Conservation (phyloP, 1,140 invertebrate genomes). For the Zaprionus tsacasi region DNA sequence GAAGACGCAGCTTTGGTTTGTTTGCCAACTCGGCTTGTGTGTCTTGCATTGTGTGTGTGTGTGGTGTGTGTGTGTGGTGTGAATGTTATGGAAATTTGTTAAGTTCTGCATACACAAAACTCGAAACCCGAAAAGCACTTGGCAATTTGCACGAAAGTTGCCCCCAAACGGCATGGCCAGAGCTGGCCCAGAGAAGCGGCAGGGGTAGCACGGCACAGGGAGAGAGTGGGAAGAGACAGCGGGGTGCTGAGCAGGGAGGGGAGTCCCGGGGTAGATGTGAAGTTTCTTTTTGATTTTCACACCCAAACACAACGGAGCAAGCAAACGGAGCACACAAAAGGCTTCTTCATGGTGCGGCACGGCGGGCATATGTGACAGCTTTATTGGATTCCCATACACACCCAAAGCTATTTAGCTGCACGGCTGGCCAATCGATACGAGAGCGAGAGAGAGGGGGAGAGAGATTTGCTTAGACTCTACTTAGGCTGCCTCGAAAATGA, state of each 20-base stretch:
- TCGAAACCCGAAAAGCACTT: conserved; percentile 61
- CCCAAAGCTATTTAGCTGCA: conserved; percentile 67
- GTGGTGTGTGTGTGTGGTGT: conserved; percentile 55
- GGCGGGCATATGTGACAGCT: conserved; percentile 70
- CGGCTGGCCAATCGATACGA: conserved; percentile 45
- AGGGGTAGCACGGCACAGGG: neutral
- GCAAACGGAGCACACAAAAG: conserved; percentile 45
- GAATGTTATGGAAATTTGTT: conserved; percentile 82
- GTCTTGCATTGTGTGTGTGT: conserved; percentile 54
- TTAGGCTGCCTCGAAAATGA: conserved; percentile 59
- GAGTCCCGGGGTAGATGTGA: conserved; percentile 47
- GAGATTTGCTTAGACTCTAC: conserved; percentile 49
- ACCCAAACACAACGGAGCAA: conserved; percentile 68
- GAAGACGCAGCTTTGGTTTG: conserved; percentile 58
- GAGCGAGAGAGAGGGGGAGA: neutral
- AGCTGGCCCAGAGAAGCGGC: conserved; percentile 29
- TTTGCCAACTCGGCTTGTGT: conserved; percentile 42
- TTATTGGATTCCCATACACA: conserved; percentile 78
- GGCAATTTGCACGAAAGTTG: conserved; percentile 74
- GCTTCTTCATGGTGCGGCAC: conserved; percentile 48
- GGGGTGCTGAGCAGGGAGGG: neutral
- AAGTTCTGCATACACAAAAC: conserved; percentile 74
- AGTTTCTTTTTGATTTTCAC: conserved; percentile 78
- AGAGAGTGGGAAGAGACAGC: neutral
- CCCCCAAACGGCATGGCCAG: conserved; percentile 45